A percentile compares a stretch with the other conserved stretches of the same genome.
Evolutionary conservation across 2,113 vertebrate genomes (phyloP).

Genomic region (Xyliphius kryptos): DNA sequence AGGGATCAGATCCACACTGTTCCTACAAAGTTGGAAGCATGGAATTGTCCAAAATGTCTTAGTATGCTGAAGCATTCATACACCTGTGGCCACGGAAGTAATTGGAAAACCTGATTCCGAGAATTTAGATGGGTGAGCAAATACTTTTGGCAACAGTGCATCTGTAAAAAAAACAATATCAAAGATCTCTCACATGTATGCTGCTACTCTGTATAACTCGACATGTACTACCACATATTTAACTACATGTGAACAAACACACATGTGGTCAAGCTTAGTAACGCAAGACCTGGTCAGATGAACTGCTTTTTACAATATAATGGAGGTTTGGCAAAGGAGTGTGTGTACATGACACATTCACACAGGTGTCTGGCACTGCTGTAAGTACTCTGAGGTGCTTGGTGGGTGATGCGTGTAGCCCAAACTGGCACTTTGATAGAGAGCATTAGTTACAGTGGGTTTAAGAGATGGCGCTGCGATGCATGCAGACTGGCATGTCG

Average conservation of each 20-base stretch:
- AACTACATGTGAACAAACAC: too few relatives aligned
- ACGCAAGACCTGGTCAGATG: background rate
- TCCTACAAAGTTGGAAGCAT: too few relatives aligned
- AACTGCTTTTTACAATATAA: background rate
- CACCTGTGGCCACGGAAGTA: too few relatives aligned
- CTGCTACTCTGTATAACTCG: background rate
- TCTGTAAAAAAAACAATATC: conserved; percentile 10
- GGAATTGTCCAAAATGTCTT: too few relatives aligned
- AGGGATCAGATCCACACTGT: too few relatives aligned
- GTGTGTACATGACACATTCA: conserved; percentile 15
- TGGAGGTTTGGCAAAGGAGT: too few relatives aligned
- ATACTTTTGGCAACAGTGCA: too few relatives aligned
- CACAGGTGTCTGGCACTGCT: too few relatives aligned
- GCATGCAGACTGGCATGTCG: conserved; percentile 18
- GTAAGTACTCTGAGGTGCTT: conserved; percentile 10
- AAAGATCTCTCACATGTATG: too few relatives aligned
- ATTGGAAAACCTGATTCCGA: too few relatives aligned
- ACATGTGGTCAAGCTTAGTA: background rate
- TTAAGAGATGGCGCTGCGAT: background rate
- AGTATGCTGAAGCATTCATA: too few relatives aligned
- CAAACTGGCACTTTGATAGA: conserved; percentile 16
- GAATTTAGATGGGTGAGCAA: too few relatives aligned
- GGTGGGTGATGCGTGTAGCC: conserved; percentile 15
- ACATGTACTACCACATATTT: background rate
- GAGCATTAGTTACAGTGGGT: conserved; percentile 16